Evolutionary conservation across 2,113 vertebrate genomes (phyloP).

Genomic region (Eulemur macaco): DNA sequence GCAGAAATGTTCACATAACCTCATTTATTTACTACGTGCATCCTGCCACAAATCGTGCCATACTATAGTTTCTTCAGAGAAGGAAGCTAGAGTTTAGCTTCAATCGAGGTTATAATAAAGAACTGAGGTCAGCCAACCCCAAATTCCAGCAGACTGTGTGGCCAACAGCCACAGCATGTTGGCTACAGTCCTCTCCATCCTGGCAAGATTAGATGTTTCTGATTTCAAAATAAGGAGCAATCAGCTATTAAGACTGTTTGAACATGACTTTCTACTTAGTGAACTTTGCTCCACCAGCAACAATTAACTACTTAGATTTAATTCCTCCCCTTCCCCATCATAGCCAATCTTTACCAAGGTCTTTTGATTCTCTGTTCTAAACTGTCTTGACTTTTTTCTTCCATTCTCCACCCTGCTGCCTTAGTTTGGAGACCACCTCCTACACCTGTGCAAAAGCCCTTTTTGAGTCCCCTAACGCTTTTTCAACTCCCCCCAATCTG

Average conservation of each 20-base stretch:
- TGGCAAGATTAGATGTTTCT: neutral
- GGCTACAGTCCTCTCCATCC: neutral
- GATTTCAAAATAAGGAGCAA: neutral
- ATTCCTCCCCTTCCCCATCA: accelerated
- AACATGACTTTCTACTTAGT: neutral
- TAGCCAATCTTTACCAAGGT: neutral
- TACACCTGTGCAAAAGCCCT: neutral
- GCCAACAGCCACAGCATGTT: neutral
- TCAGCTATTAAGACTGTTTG: neutral
- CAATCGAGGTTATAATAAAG: neutral
- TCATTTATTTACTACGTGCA: neutral
- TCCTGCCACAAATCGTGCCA: neutral
- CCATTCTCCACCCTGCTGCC: neutral
- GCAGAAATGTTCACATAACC: neutral
- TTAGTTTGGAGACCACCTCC: neutral
- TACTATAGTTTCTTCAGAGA: neutral
- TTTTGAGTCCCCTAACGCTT: neutral
- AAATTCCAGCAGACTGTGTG: neutral
- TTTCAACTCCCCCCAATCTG: neutral
- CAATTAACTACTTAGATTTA: neutral
- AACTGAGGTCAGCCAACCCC: neutral
- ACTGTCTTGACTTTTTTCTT: neutral
- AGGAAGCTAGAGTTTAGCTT: neutral
- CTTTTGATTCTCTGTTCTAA: neutral
- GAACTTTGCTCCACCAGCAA: neutral